Evolutionary conservation across 2,888 invertebrate species (phyloP), one percentile per base, ranked within the genome.

Genomic region (Cantharis nigra): DNA sequence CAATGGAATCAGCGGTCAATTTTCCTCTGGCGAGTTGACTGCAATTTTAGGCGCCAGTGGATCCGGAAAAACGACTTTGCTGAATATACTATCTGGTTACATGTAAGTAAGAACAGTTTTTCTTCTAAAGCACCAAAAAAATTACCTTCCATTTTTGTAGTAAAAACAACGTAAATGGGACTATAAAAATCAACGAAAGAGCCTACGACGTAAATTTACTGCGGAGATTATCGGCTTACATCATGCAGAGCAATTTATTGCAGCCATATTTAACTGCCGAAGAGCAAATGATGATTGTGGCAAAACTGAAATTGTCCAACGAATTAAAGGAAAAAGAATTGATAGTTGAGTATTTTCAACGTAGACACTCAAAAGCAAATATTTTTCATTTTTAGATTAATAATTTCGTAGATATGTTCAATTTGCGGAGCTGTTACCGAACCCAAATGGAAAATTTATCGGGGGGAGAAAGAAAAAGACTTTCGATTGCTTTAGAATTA

Each of bases 11-110:
- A 92, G 91, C 2, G 93, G 93, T 1, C 90, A 90, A 77, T 92
- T 93, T 83, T 89, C 90, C 26, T 91, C 92, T 0, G 93, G 93
- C 2, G 91, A 92, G 83, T 86, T 93, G 81, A 91, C 92, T 0
- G 95, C 94, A 77, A 93, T 95, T 79, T 92, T 95, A 88, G 95
- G 95, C 2, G 94, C 95, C 3, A 94, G 94, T 1, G 95, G 95
- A 7, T 94, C 93, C 10, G 93, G 94, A 28, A 95, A 95, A 86
- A 93, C 93, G 10, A 92, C 94, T 0, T 89, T 95, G 0, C 91
- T 95, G 87, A 95, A 95, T 86, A 94, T 95, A 78, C 88, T 95
- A 3, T 94, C 94, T 67, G 95, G 95, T 82, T 95, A 94, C 87
- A 92, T 91, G 94, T 94, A 88, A 90, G 16, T 16, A 16, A 16